Evolutionary conservation across 2,888 invertebrate genomes (phyloP), one percentile per base, ranked within the genome.

Genomic region (Anoncus sp.): DNA sequence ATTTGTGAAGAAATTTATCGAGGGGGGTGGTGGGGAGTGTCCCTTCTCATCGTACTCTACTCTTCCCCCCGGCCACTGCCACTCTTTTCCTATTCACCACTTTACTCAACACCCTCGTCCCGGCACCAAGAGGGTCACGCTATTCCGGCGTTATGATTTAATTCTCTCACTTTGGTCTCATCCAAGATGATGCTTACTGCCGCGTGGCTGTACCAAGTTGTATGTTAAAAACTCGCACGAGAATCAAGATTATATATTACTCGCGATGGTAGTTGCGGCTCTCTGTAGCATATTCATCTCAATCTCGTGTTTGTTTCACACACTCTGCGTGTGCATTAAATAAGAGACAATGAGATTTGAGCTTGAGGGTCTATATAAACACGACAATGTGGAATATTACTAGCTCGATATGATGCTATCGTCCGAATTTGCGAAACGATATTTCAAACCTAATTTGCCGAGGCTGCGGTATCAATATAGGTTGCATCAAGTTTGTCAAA

Each of bases 1-100:
- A 73, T 73, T 73, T 66, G 66, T 73, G 65, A 73, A 66, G 73
- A 73, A 73, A 66, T 65, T 57, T 66, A 59, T 73, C 51, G 35
- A 43, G 24, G 66, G 51, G 55, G 47, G 22, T 14, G 35, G 35
- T 7, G 12, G 22, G 10, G 20, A 5, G 18, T 20, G 18, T 12
- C 55, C 62, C 40, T 57, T 69, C 66, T 66, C n/a, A 7, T 14
- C 35, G 22, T 51, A 53, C 18, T 16, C 27, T 14, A 7, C 31
- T 20, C 14, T 38, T 4, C 24, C 12, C 47, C 43, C 49, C 53
- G 27, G 12, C 20, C 71, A n/a, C 24, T 43, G 22, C 38, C 47
- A 18, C 18, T 40, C 16, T 60, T 70, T 38, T 55, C 57, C 51
- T 66, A 59, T 73, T 73, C 38, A 31, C 27, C 73, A 66, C 73